These are phyloP conservation scores for Trogon melanurus DNA, from an alignment of 2,113 vertebrate species.

Conservation along the genomic window DNA sequence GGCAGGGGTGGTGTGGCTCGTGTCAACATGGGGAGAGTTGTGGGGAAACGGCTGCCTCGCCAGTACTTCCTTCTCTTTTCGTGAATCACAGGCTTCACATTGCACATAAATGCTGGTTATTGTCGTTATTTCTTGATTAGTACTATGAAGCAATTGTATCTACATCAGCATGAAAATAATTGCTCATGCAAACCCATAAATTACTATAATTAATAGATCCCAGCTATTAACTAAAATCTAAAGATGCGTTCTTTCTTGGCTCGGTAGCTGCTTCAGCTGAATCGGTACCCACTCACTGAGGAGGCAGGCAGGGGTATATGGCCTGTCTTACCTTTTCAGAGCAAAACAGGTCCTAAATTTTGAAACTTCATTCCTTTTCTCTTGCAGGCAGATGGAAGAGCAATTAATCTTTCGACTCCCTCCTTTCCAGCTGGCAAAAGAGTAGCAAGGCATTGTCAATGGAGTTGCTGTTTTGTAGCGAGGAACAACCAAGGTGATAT, in stretches of 20 bases:
- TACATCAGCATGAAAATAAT: neutral
- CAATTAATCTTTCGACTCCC: neutral
- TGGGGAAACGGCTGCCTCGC: neutral
- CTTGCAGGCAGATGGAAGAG: neutral
- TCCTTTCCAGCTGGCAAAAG: neutral
- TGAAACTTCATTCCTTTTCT: neutral
- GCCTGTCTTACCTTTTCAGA: neutral
- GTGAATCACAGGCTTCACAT: neutral
- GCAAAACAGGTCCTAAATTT: neutral
- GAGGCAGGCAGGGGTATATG: neutral
- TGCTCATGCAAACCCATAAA: neutral
- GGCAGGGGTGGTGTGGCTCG: fast-evolving
- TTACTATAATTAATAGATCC: conserved; percentile 2
- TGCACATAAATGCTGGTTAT: neutral
- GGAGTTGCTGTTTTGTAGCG: neutral
- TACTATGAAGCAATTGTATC: neutral
- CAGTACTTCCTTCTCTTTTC: neutral
- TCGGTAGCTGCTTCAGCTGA: neutral
- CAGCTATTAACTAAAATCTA: neutral
- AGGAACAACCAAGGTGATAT: fast-evolving
- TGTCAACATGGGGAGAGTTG: fast-evolving
- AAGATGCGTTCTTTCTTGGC: neutral
- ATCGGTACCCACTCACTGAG: neutral
- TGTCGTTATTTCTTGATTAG: neutral
- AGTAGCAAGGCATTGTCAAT: neutral